Conservation (phyloP, 2,113 vertebrate species). For the Prolemur simus region DNA sequence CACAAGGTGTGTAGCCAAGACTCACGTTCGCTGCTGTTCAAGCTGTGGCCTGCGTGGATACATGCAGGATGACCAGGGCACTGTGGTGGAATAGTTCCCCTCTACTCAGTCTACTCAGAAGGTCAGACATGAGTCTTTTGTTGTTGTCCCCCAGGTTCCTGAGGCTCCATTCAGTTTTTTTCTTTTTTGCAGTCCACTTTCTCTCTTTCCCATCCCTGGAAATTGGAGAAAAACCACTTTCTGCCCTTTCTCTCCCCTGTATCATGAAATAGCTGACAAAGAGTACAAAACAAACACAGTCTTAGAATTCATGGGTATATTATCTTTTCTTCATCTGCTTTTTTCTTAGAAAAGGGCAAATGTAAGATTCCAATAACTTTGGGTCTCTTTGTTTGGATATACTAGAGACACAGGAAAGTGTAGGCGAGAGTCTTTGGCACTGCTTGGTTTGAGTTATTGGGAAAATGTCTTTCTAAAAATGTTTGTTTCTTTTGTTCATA, state of each 20-base stretch:
- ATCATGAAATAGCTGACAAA: fast-evolving
- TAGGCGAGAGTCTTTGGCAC: not conserved
- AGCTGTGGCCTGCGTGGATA: not conserved
- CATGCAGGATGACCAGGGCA: too few relatives aligned
- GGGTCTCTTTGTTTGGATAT: not conserved
- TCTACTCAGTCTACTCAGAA: not conserved
- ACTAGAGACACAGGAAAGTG: not conserved
- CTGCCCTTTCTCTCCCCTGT: not conserved
- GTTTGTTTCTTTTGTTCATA: not conserved
- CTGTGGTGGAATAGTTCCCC: not conserved
- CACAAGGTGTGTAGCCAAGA: not conserved
- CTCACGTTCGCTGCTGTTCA: not conserved
- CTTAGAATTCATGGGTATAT: not conserved
- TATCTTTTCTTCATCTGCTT: not conserved
- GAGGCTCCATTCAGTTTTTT: not conserved
- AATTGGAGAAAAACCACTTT: not conserved
- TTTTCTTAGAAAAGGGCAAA: not conserved
- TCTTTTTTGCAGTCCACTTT: not conserved
- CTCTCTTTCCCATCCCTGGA: not conserved
- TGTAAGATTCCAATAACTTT: not conserved
- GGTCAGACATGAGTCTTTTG: not conserved
- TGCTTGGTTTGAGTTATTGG: not conserved
- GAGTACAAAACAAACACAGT: not conserved
- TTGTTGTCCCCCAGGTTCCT: not conserved
- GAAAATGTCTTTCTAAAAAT: not conserved